A percentile compares a stretch with the other conserved stretches of the same genome.
phyloP scores from a whole-genome alignment of 2,113 vertebrate species.

The Merops nubicus region DNA sequence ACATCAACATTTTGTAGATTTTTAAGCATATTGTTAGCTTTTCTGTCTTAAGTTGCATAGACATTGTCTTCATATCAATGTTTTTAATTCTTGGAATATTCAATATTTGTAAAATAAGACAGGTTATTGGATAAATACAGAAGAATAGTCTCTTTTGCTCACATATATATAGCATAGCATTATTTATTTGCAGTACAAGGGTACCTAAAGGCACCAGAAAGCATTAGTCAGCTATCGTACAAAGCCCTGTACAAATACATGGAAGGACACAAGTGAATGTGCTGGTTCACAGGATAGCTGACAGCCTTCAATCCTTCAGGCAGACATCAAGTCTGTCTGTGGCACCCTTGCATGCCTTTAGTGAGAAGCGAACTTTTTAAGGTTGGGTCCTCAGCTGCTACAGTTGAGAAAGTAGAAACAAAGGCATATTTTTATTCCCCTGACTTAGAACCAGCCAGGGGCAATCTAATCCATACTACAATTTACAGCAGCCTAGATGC shows the following conservation, averaged over 20 bases:
- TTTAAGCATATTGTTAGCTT: neutral
- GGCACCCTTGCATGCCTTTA: neutral
- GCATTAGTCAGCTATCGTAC: neutral
- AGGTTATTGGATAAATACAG: neutral
- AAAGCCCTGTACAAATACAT: neutral
- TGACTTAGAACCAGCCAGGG: conserved; percentile 37
- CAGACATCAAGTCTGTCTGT: neutral
- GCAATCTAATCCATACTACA: conserved; percentile 43
- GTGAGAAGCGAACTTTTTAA: conserved; percentile 45
- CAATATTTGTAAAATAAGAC: neutral
- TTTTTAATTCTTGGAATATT: neutral
- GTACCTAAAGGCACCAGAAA: neutral
- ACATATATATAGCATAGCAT: neutral
- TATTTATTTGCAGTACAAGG: neutral
- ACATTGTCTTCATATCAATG: neutral
- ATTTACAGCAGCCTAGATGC: neutral
- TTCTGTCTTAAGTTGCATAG: neutral
- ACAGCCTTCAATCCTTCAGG: neutral
- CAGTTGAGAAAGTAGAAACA: conserved; percentile 45
- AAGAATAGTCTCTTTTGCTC: neutral
- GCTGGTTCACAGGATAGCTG: neutral
- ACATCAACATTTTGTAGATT: neutral
- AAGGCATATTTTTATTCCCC: conserved; percentile 33
- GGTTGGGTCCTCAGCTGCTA: neutral
- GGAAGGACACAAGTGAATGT: neutral